These are phyloP conservation scores for Spilarctia lutea DNA, from an alignment of 2,888 invertebrate genomes.

Conservation along the genomic window DNA sequence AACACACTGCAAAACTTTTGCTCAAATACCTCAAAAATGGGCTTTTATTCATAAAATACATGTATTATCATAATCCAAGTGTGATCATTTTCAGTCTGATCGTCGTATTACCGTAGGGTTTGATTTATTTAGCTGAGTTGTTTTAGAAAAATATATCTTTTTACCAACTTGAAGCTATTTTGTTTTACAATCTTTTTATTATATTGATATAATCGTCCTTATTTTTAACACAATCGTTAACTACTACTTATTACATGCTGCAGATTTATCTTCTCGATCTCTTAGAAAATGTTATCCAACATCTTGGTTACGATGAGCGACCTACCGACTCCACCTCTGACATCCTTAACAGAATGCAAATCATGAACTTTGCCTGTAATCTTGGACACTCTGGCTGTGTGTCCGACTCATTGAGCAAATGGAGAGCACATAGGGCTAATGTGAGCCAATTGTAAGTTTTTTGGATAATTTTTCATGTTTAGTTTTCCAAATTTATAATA, in stretches of 20 bases:
- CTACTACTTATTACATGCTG: not conserved
- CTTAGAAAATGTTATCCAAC: constrained; percentile 76
- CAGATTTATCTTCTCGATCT: constrained; percentile 81
- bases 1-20: too few relatives aligned
- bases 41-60: too few relatives aligned
- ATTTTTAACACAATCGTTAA: not conserved
- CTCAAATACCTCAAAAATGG: too few relatives aligned
- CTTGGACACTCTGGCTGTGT: constrained; percentile 87
- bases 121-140: too few relatives aligned
- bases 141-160: too few relatives aligned
- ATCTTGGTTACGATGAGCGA: constrained; percentile 82
- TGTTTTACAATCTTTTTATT: too few relatives aligned
- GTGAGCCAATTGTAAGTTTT: constrained; percentile 57
- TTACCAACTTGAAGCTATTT: too few relatives aligned
- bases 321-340: constrained; percentile 82
- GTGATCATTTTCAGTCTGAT: too few relatives aligned
- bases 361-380: constrained; percentile 89
- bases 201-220: too few relatives aligned
- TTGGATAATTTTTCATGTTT: not conserved
- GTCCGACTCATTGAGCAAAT: constrained; percentile 70
- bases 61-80: too few relatives aligned
- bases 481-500: too few relatives aligned
- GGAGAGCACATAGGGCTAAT: constrained; percentile 63
- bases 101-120: too few relatives aligned
- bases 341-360: constrained; percentile 86